Percentiles rank a stretch among this genome's conserved stretches.
phyloP scores from a whole-genome alignment of 2,797 vertebrate species.

The Eurystomus glaucurus region DNA sequence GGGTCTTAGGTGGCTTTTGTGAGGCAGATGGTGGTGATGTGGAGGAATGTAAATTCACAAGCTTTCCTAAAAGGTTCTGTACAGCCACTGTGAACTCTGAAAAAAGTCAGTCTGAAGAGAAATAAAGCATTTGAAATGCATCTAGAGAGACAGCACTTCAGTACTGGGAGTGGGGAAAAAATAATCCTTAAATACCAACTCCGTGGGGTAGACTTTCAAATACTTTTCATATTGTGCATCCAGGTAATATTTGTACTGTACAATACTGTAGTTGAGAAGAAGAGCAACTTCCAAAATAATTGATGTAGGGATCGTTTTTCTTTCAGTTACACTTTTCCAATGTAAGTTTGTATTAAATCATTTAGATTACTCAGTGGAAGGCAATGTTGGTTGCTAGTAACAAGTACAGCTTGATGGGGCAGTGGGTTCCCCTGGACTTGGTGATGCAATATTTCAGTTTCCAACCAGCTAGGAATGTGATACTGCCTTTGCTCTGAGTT shows the following conservation, averaged over 20 bases:
- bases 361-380: not conserved
- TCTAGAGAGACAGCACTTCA: not conserved
- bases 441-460: not conserved
- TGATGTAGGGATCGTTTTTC: not conserved
- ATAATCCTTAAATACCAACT: not conserved
- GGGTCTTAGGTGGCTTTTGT: not conserved
- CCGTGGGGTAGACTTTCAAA: not conserved
- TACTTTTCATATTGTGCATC: not conserved
- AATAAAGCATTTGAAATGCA: not conserved
- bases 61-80: not conserved
- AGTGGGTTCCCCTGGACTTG: not conserved
- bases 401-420: not conserved
- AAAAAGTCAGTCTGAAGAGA: not conserved
- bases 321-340: not conserved
- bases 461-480: accelerated
- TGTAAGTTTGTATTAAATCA: not conserved
- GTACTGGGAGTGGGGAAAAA: not conserved
- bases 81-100: not conserved
- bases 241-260: not conserved
- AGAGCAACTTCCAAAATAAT: not conserved
- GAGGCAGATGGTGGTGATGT: not conserved
- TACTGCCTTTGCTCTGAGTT: not conserved
- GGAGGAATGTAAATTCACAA: not conserved
- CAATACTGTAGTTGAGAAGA: not conserved
- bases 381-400: not conserved